These are phyloP conservation scores for Tupiocoris notatus DNA, from an alignment of 2,888 invertebrate species.

Conservation along the genomic window DNA sequence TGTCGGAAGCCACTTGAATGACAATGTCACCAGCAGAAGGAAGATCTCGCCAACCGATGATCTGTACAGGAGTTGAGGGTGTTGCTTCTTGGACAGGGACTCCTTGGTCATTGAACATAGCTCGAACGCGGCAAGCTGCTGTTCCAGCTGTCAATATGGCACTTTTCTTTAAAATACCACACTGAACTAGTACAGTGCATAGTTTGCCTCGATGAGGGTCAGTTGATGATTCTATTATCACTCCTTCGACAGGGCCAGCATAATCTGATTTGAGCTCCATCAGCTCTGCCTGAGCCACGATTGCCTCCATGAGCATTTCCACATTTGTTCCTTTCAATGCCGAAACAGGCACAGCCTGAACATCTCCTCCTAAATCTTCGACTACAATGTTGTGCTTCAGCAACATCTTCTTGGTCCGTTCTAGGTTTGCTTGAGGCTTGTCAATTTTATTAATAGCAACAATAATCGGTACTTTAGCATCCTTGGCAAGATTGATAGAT, in stretches of 20 bases:
- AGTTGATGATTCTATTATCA: constrained; percentile 81
- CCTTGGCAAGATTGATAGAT: constrained; percentile 80
- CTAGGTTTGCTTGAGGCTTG: constrained; percentile 84
- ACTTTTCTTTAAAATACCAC: constrained; percentile 80
- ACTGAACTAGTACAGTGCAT: constrained; percentile 77
- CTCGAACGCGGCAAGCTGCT: constrained; percentile 79
- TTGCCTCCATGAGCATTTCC: constrained; percentile 74
- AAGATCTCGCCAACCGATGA: constrained; percentile 87
- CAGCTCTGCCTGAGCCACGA: constrained; percentile 79
- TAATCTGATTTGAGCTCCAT: constrained; percentile 84
- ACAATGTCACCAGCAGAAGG: constrained; percentile 87
- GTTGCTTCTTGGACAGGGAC: constrained; percentile 64
- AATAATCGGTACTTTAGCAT: constrained; percentile 83
- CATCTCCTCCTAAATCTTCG: constrained; percentile 88
- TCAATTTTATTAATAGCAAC: constrained; percentile 99
- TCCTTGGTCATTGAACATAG: constrained; percentile 77
- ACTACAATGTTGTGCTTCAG: constrained; percentile 75
- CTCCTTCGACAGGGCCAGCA: constrained; percentile 81
- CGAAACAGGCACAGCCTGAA: constrained; percentile 87
- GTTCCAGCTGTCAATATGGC: constrained; percentile 76
- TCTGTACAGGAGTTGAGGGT: constrained; percentile 80
- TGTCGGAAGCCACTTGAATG: constrained; percentile 77
- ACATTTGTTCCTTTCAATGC: constrained; percentile 82
- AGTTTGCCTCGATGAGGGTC: constrained; percentile 72
- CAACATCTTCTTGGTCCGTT: constrained; percentile 71